A percentile compares a stretch with the other conserved stretches of the same genome.
Evolutionary conservation across 2,797 vertebrate species (phyloP).

Genomic region (Crypturellus tataupa): DNA sequence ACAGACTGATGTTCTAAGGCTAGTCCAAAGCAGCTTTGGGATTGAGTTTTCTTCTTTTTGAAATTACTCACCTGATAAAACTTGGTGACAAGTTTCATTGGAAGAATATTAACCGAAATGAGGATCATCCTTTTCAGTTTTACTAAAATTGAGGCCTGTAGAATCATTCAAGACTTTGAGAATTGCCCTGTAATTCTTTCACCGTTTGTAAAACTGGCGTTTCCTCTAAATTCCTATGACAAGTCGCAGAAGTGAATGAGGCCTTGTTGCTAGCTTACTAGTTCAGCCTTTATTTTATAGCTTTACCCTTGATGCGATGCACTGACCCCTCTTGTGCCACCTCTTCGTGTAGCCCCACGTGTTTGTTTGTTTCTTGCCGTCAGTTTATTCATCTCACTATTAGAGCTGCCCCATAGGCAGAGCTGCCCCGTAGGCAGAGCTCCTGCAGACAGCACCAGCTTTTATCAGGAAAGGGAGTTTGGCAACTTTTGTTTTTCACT

Average conservation of each 20-base stretch:
- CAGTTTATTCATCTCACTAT: conserved; percentile 78
- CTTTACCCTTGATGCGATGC: conserved; percentile 56
- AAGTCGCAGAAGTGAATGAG: conserved; percentile 34
- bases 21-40: conserved; percentile 58
- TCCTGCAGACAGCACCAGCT: conserved; percentile 15
- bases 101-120: conserved; percentile 69
- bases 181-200: conserved; percentile 65
- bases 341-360: conserved; percentile 65
- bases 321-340: conserved; percentile 32
- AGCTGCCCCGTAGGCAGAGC: conserved; percentile 62
- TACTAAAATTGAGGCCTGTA: conserved; percentile 34
- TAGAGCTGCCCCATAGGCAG: conserved; percentile 44
- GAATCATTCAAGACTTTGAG: conserved; percentile 47
- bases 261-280: conserved; percentile 62
- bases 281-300: conserved; percentile 63
- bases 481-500: background rate
- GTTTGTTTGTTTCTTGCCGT: conserved; percentile 75
- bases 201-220: conserved; percentile 13
- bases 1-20: conserved; percentile 30
- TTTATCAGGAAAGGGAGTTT: background rate
- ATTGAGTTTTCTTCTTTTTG: conserved; percentile 67
- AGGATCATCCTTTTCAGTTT: conserved; percentile 1
- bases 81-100: conserved; percentile 63
- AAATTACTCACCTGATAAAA: conserved; percentile 64
- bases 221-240: conserved; percentile 55